phyloP scores from a whole-genome alignment of 2,797 vertebrate species.

The Cuniculus paca region DNA sequence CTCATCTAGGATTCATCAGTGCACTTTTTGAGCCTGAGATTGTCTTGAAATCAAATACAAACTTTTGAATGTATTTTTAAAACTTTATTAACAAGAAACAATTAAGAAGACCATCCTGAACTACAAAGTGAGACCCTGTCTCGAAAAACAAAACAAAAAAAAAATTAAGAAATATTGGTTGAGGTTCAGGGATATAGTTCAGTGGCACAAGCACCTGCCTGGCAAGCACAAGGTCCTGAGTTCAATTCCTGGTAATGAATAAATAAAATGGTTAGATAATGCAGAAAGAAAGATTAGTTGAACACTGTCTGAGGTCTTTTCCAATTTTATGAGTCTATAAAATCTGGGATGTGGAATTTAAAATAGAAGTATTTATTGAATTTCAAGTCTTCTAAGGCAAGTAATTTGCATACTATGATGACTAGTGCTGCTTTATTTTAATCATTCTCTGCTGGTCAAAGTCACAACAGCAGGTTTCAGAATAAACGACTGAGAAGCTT shows the following conservation, averaged over 20 bases:
- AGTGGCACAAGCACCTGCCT: no score
- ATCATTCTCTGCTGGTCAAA: neutral
- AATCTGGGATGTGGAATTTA: constrained; percentile 19
- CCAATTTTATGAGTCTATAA: constrained; percentile 7
- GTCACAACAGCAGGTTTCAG: constrained; percentile 56
- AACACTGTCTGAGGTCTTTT: constrained; percentile 35
- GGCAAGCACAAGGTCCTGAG: no score
- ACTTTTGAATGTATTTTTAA: constrained; percentile 47
- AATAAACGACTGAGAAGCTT: constrained; percentile 53
- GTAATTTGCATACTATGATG: neutral
- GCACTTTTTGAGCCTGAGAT: neutral
- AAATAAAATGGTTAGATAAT: no score
- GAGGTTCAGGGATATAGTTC: neutral
- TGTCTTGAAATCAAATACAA: constrained; percentile 23
- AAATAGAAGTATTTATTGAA: constrained; percentile 43
- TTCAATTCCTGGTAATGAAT: no score
- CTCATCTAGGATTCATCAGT: neutral
- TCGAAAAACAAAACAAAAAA: no score
- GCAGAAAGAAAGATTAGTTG: neutral
- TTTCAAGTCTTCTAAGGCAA: neutral
- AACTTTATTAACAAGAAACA: neutral
- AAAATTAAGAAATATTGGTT: no score
- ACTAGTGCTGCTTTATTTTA: constrained; percentile 29
- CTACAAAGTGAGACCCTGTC: no score
- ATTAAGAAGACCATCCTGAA: neutral